Conservation (phyloP, 2,888 invertebrate species). For the Tiphia femorata region DNA sequence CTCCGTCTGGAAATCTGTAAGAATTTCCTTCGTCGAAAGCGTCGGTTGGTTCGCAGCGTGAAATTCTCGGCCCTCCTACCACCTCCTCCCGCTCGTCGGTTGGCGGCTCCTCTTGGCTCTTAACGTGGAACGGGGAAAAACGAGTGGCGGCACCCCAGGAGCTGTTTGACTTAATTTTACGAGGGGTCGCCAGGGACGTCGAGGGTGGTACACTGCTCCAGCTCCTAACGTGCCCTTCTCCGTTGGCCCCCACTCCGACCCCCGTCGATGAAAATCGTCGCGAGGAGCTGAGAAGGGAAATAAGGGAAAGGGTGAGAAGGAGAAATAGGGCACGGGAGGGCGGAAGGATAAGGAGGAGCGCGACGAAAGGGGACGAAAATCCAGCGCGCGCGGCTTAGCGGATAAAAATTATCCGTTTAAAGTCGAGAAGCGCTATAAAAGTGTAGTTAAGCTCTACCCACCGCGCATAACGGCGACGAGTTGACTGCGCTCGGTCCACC, state of each 20-base stretch:
- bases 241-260: too few species aligned
- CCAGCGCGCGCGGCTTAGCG: slow-evolving; percentile 41
- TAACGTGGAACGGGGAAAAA: slow-evolving; percentile 50
- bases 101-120: slow-evolving; percentile 43
- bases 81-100: slow-evolving; percentile 19
- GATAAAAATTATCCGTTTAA: slow-evolving; percentile 65
- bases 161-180: slow-evolving; percentile 67
- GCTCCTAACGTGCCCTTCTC: slow-evolving; percentile 3
- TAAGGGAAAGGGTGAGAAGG: not conserved
- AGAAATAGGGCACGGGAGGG: not conserved
- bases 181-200: slow-evolving; percentile 50
- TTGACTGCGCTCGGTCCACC: too few species aligned
- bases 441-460: slow-evolving; percentile 57
- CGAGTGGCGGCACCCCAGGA: slow-evolving; percentile 53
- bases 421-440: slow-evolving; percentile 61
- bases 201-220: slow-evolving; percentile 40
- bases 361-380: slow-evolving; percentile 24
- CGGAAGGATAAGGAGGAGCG: not conserved
- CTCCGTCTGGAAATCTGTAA: too few species aligned
- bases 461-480: too few species aligned
- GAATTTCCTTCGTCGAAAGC: too few species aligned
- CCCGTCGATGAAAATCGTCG: too few species aligned
- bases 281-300: too few species aligned
- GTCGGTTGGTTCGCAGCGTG: too few species aligned
- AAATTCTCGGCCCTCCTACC: slow-evolving; percentile 34